Conservation (phyloP, 2,888 invertebrate species). For the Pyrgus malvae region DNA sequence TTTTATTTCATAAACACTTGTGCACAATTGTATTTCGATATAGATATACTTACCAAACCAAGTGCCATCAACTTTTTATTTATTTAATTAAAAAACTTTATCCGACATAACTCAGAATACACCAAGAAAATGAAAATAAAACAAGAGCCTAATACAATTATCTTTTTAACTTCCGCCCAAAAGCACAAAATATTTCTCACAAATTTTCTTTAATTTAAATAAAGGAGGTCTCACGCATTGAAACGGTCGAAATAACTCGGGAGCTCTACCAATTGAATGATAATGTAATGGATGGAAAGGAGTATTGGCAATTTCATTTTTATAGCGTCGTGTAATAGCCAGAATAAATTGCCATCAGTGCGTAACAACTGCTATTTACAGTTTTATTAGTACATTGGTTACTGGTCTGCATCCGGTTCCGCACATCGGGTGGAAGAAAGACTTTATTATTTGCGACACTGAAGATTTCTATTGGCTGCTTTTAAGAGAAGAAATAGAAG, state of each 20-base stretch:
- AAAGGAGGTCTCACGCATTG: background rate
- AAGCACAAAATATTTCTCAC: background rate
- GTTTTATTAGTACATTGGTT: conserved; percentile 10
- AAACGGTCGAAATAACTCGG: conserved; percentile 5
- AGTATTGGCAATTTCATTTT: conserved; percentile 16
- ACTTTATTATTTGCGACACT: no score
- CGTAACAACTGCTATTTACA: conserved; percentile 13
- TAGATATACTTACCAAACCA: no score
- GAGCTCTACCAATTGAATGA: conserved; percentile 14
- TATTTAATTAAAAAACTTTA: no score
- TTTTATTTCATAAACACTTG: no score
- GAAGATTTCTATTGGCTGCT: no score
- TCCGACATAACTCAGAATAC: no score
- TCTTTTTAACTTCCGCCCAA: background rate
- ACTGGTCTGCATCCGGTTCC: background rate
- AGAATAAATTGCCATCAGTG: conserved; percentile 15
- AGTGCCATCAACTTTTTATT: no score
- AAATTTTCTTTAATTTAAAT: background rate
- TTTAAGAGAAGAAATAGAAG: no score
- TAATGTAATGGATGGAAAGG: conserved; percentile 13
- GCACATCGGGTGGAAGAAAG: background rate
- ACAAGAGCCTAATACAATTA: no score
- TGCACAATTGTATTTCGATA: no score
- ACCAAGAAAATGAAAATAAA: no score
- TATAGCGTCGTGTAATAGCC: conserved; percentile 13